Conservation (phyloP, 2,797 vertebrate species). For the Eremophila alpestris region DNA sequence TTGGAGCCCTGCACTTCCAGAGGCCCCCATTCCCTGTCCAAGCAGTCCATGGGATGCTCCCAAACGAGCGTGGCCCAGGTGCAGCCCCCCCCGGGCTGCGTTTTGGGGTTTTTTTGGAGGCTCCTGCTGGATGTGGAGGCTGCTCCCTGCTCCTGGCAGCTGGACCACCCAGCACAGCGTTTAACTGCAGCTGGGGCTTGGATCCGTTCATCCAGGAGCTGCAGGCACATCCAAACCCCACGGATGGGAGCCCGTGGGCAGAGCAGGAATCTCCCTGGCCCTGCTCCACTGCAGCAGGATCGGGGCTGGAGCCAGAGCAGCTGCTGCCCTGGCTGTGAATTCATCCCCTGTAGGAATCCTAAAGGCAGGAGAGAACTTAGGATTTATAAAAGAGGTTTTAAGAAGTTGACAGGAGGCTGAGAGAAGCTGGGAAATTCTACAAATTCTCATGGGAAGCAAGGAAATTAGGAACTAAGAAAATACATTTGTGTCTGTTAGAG, state of each 20-base stretch:
- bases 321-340: neutral
- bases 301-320: constrained; percentile 26
- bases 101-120: neutral
- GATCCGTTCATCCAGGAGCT: neutral
- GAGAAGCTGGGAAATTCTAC: no score
- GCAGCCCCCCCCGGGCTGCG: neutral
- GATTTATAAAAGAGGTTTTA: no score
- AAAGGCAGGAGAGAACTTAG: no score
- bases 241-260: neutral
- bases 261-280: neutral
- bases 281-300: neutral
- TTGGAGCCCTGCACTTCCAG: neutral
- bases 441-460: no score
- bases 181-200: neutral
- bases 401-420: no score
- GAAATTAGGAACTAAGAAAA: no score
- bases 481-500: no score
- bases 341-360: no score
- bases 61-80: neutral
- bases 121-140: neutral
- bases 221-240: neutral
- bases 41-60: neutral
- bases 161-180: neutral
- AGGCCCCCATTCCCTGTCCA: accelerated
- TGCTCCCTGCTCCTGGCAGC: neutral